Percentiles rank a stretch among this genome's conserved stretches.
These are phyloP conservation scores for Sebastes matsubarae DNA, from an alignment of 2,797 vertebrate species.

Conservation along the genomic window DNA sequence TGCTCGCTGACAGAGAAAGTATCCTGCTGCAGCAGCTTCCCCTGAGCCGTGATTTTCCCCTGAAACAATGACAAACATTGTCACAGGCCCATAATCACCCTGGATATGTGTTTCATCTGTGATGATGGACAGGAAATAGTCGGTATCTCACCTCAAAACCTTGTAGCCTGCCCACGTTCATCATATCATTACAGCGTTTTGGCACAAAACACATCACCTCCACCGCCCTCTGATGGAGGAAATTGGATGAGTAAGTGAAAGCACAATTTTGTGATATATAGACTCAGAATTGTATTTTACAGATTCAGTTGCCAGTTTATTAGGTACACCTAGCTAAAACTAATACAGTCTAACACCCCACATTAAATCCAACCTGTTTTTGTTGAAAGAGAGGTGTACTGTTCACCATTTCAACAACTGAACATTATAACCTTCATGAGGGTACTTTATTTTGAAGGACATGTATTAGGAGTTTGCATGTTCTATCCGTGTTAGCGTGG, in stretches of 20 bases:
- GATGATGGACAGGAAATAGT: not conserved
- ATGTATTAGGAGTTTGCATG: not conserved
- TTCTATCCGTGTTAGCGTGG: no score
- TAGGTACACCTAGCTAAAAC: not conserved
- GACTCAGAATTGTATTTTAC: not conserved
- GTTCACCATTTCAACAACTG: not conserved
- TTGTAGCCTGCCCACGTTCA: conserved; percentile 91
- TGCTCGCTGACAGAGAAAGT: conserved; percentile 89
- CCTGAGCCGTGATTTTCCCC: conserved; percentile 93
- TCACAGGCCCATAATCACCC: not conserved
- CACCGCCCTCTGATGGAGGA: conserved; percentile 84
- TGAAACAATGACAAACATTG: conserved; percentile 53
- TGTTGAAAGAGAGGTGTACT: no score
- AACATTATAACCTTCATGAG: not conserved
- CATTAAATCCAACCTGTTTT: not conserved
- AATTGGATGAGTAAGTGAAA: not conserved
- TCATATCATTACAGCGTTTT: conserved; percentile 93
- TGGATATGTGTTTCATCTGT: not conserved
- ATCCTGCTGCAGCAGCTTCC: conserved; percentile 92
- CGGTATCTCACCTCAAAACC: conserved; percentile 88
- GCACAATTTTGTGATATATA: not conserved
- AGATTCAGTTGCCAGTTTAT: not conserved
- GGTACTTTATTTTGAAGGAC: not conserved
- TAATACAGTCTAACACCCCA: not conserved
- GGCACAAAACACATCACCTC: conserved; percentile 94